phyloP scores from a whole-genome alignment of 1,140 invertebrate genomes.

The Muscidifurax raptorellus region DNA sequence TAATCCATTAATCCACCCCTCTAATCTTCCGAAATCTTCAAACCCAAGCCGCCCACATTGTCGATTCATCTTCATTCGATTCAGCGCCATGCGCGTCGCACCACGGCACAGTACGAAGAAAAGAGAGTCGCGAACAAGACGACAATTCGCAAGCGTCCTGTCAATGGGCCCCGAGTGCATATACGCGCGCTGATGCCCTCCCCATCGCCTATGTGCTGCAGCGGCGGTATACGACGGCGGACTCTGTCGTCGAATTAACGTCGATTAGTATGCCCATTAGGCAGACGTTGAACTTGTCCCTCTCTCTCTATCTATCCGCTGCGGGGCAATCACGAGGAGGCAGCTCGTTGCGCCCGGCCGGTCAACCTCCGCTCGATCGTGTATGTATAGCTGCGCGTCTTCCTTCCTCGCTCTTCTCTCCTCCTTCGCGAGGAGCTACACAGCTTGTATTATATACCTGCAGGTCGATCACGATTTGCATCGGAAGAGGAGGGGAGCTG shows the following conservation, averaged over 20 bases:
- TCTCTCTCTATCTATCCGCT: slow-evolving; percentile 5
- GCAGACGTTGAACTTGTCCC: slow-evolving; percentile 66
- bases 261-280: slow-evolving; percentile 71
- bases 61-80: background rate
- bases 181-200: slow-evolving; percentile 55
- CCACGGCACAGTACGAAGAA: slow-evolving; percentile 1
- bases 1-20: background rate
- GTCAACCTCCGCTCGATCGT: slow-evolving; percentile 28
- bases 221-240: background rate
- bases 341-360: slow-evolving; percentile 19
- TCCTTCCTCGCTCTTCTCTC: slow-evolving; percentile 21
- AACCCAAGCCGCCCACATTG: background rate
- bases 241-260: slow-evolving; percentile 68
- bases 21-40: background rate
- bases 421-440: background rate
- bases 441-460: slow-evolving; percentile 31
- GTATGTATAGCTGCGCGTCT: background rate
- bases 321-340: slow-evolving; percentile 42
- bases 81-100: background rate
- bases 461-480: slow-evolving; percentile 51
- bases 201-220: background rate
- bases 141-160: slow-evolving; percentile 19
- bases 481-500: background rate
- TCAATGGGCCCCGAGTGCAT: slow-evolving; percentile 63
- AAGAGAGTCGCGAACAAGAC: background rate